These are phyloP conservation scores for Sprattus sprattus DNA, from an alignment of 2,113 vertebrate genomes.

Conservation along the genomic window DNA sequence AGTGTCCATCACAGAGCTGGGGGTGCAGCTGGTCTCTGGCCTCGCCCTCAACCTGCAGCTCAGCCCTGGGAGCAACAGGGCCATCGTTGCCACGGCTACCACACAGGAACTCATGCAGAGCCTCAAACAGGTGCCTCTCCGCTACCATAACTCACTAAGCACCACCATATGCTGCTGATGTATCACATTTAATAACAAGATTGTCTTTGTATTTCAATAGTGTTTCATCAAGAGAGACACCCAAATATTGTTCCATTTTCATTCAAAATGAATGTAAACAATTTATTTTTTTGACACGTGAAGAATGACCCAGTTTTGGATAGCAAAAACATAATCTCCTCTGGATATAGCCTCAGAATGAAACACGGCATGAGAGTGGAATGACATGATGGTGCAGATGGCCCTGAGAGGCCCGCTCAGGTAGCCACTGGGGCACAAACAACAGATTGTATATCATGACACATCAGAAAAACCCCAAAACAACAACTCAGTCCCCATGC, in stretches of 20 bases:
- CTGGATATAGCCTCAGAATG: background rate
- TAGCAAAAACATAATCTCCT: background rate
- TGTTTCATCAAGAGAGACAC: background rate
- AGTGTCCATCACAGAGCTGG: constrained; percentile 89
- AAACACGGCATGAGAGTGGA: background rate
- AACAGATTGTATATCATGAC: background rate
- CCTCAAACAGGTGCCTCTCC: constrained; percentile 80
- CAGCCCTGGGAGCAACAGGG: constrained; percentile 83
- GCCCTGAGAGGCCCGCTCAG: background rate
- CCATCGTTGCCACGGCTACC: constrained; percentile 82
- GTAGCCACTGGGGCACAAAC: background rate
- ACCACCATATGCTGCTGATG: background rate
- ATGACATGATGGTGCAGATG: background rate
- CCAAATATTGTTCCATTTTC: background rate
- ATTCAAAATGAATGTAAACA: constrained; percentile 8
- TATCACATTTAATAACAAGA: background rate
- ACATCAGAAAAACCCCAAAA: background rate
- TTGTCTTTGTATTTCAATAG: background rate
- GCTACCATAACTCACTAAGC: background rate
- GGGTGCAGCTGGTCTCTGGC: constrained; percentile 87
- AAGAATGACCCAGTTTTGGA: constrained; percentile 3
- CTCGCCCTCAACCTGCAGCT: constrained; percentile 87
- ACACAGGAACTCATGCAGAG: constrained; percentile 81
- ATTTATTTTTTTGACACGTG: constrained; percentile 10
- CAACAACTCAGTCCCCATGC: background rate